phyloP scores from a whole-genome alignment of 1,140 invertebrate genomes.

The Drosophila pruinosa region DNA sequence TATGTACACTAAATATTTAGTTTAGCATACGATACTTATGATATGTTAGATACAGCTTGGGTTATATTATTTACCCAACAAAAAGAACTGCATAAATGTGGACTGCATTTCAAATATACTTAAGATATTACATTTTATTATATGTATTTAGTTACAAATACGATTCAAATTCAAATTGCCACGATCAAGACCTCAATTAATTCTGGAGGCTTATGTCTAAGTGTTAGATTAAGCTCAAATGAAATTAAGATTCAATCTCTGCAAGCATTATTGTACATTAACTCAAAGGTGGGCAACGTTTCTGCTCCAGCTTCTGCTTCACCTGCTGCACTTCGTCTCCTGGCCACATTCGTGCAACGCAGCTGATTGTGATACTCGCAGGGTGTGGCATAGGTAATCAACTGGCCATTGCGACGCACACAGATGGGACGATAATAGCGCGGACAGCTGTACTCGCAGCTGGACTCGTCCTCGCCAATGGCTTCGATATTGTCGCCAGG shows the following conservation, averaged over 20 bases:
- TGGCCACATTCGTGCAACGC: constrained; percentile 51
- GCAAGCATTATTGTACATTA: constrained; percentile 43
- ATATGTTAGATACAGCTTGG: too few species aligned
- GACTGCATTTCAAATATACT: too few species aligned
- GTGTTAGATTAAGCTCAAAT: not conserved
- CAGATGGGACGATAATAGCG: constrained; percentile 65
- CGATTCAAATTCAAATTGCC: too few species aligned
- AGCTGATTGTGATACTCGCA: constrained; percentile 61
- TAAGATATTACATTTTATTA: too few species aligned
- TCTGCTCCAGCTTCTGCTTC: not conserved
- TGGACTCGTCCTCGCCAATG: constrained; percentile 34
- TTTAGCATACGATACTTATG: too few species aligned
- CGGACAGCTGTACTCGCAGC: constrained; percentile 62
- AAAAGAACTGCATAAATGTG: too few species aligned
- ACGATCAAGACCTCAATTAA: too few species aligned
- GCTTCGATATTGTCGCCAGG: constrained; percentile 20
- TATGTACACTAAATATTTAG: too few species aligned
- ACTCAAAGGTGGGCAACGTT: constrained; percentile 34
- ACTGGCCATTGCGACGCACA: constrained; percentile 36
- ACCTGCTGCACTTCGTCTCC: too few species aligned
- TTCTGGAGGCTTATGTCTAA: too few species aligned
- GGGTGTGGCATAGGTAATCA: constrained; percentile 57
- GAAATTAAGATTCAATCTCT: not conserved
- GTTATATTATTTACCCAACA: too few species aligned
- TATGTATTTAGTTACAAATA: too few species aligned